Evolutionary conservation across 1,140 invertebrate genomes (phyloP).

Genomic region (Wiebesia pumilae): DNA sequence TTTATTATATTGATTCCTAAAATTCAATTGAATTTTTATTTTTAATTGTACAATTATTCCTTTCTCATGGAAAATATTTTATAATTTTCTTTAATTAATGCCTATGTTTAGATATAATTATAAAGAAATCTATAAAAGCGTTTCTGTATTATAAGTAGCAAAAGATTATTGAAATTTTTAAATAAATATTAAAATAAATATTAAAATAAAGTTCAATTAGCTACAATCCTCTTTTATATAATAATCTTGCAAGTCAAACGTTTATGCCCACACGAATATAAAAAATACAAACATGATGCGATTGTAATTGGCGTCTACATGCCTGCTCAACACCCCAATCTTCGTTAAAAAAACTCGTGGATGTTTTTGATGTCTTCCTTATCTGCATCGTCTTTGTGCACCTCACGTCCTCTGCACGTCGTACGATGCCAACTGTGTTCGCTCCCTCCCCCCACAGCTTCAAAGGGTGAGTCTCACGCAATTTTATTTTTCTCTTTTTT

Average conservation of each 20-base stretch:
- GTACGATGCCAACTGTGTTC: constrained; percentile 60
- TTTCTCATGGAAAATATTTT: not conserved
- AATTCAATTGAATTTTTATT: not conserved
- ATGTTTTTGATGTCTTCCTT: constrained; percentile 74
- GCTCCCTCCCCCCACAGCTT: constrained; percentile 66
- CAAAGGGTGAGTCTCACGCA: constrained; percentile 71
- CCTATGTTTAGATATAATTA: too few species aligned
- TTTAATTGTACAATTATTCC: not conserved
- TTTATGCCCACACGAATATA: constrained; percentile 16
- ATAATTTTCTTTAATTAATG: too few species aligned
- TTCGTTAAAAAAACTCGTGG: constrained; percentile 63
- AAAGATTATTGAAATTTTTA: too few species aligned
- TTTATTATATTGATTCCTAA: not conserved
- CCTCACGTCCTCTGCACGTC: constrained; percentile 67
- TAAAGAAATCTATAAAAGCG: too few species aligned
- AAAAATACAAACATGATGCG: constrained; percentile 64
- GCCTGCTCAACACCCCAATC: constrained; percentile 66
- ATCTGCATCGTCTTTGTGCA: constrained; percentile 72
- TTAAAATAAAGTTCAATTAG: not conserved
- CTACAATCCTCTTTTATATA: not conserved
- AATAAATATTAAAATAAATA: too few species aligned
- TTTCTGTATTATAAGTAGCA: too few species aligned
- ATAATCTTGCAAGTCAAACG: constrained; percentile 27
- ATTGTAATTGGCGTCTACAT: constrained; percentile 69
- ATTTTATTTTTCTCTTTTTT: constrained; percentile 53